Evolutionary conservation across 1,140 invertebrate genomes (phyloP), one percentile per base, ranked within the genome.

Genomic region (Theocolax elegans): DNA sequence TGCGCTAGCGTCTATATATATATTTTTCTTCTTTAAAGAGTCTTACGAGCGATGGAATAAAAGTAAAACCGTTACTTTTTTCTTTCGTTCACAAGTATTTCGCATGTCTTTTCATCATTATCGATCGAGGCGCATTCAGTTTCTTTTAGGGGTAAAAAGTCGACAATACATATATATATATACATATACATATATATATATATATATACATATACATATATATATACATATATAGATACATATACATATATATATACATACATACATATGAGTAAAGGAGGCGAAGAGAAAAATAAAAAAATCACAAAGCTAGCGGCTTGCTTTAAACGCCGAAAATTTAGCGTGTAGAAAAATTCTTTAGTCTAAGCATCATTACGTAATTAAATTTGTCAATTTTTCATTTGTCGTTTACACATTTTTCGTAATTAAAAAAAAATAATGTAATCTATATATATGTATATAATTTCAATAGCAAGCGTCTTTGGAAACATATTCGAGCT

Each of bases 1-100:
- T 77, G 69, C 74, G 67, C 79, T 83, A 81, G 69, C 67, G 68
- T 79, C 78, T n/a, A n/a, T n/a, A n/a, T n/a, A n/a, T n/a, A n/a
- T n/a, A n/a, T n/a, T n/a, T n/a, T n/a, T n/a, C n/a, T n/a, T n/a
- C n/a, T n/a, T 67, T 76, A 74, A 74, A 83, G 76, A 83, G 77
- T 79, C 80, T 83, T 81, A 79, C 77, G 72, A 72, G 72, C 72
- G 77, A 80, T 75, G 75, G 77, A 81, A 79, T 75, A 77, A n/a
- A 77, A 67, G 72, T 79, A 78, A 75, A 74, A 73, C 59, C 46
- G 65, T 17, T 35, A n/a, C n/a, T n/a, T n/a, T n/a, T n/a, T n/a
- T 40, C 49, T 46, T 59, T 49, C 31, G 27, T 46, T 66, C 31
- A 38, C 31, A 54, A 49, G 44, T 40, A 49, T 42, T 54, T 31